Base-by-base conservation (phyloP, 2,113 vertebrate species). In the Chaetops frenatus region DNA sequence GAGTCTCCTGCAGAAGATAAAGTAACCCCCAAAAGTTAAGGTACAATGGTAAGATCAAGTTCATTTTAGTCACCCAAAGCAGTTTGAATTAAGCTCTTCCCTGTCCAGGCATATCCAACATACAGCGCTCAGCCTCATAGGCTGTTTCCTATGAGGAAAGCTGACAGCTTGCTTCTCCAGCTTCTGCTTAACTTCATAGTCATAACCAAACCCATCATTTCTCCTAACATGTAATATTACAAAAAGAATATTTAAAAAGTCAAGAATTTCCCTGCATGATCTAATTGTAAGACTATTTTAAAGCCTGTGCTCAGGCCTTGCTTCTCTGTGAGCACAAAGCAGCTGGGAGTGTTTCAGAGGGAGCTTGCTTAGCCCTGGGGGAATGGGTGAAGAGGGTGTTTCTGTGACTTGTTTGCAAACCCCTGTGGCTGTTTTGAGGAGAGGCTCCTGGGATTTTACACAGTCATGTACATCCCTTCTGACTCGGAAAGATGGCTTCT, bases 321-420 rank as follows among this genome's bases (percentile, higher is more conserved):
- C 38, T 91, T 6, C 62, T 62, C 36, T 45, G 47, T 54, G 71
- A 85, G 62, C 54, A 69, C 36, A 65, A 80, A 71, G 65, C 50
- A 74, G 28, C 65, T 73, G 57, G 65, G 78, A 97, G 44, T 21
- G 50, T 38, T 93, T 70, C 90, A 64, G 53, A 73, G 90, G 72
- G 88, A 90, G 48, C 40, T 92, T 28, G n/a, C 61, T 51, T 61
- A 35, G 86, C 91, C 40, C 61, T 40, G 42, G 40, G 80, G 94
- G 73, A 92, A 91, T 21, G 56, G 72, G 86, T 81, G 66, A 83
- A 84, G 81, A 78, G 86, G 48, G 36, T 95, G 73, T 91, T 94
- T 76, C 21, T 94, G 69, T 81, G 83, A 87, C 88, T 91, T 86
- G 83, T 90, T 93, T 93, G 92, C 80, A 92, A 92, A 88, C 69